These are phyloP conservation scores for Drosophila suzukii DNA, from an alignment of 1,140 invertebrate genomes.

Conservation along the genomic window DNA sequence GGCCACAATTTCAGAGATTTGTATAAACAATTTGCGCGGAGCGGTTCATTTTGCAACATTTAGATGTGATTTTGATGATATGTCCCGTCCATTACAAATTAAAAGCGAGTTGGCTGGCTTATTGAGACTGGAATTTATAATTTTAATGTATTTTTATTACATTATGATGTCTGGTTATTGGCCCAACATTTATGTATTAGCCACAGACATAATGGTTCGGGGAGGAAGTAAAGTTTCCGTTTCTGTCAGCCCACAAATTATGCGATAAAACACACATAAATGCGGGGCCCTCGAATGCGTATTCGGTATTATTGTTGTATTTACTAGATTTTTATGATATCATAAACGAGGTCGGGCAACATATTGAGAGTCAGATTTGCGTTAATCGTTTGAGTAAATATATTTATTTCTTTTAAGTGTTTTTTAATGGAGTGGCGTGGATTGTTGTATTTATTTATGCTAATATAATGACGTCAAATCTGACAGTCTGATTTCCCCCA, in stretches of 20 bases:
- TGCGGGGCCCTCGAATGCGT: slow-evolving; percentile 31
- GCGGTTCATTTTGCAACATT: slow-evolving; percentile 39
- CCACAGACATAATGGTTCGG: slow-evolving; percentile 28
- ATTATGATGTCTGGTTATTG: slow-evolving; percentile 11
- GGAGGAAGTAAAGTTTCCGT: slow-evolving; percentile 42
- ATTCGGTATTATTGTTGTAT: slow-evolving; percentile 43
- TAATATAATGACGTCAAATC: slow-evolving; percentile 75
- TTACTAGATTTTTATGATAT: slow-evolving; percentile 58
- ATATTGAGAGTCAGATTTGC: slow-evolving; percentile 41
- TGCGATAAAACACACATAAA: slow-evolving; percentile 71
- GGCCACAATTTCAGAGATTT: slow-evolving; percentile 53
- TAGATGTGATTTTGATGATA: slow-evolving; percentile 24
- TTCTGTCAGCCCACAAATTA: slow-evolving; percentile 61
- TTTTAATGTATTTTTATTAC: slow-evolving; percentile 1
- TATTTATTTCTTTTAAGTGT: slow-evolving; percentile 52
- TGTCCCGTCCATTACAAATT: neutral
- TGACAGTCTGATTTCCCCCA: slow-evolving; percentile 29
- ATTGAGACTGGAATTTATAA: neutral
- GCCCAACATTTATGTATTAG: slow-evolving; percentile 18
- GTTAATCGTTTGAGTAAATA: slow-evolving; percentile 52
- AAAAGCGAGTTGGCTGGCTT: neutral
- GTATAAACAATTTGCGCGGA: slow-evolving; percentile 67
- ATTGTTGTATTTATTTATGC: slow-evolving; percentile 69
- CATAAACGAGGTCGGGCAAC: slow-evolving; percentile 40
- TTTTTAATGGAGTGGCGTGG: slow-evolving; percentile 64